phyloP scores from a whole-genome alignment of 2,113 vertebrate genomes.

The Fregetta grallaria region DNA sequence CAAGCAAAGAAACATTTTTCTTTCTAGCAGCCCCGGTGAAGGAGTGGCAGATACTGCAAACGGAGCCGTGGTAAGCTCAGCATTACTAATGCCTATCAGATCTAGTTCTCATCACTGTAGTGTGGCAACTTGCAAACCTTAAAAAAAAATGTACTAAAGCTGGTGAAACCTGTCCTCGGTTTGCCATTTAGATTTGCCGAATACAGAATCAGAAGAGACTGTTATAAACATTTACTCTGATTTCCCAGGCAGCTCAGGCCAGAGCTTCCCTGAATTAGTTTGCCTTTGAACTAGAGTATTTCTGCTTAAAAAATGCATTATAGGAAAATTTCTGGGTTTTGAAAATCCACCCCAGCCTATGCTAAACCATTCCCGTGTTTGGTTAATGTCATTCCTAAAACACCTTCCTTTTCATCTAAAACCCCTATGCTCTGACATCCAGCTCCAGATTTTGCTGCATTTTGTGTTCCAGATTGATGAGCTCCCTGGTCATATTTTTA shows the following conservation, averaged over 20 bases:
- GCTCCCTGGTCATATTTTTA: not conserved
- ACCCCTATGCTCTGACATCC: not conserved
- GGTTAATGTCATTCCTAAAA: not conserved
- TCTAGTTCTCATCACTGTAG: slow-evolving; percentile 21
- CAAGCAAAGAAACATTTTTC: not conserved
- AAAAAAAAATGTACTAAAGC: not conserved
- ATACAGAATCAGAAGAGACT: not conserved
- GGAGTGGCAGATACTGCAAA: not conserved
- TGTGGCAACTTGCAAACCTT: not conserved
- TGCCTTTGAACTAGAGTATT: slow-evolving; percentile 17
- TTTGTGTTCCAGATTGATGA: not conserved
- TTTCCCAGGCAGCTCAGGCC: not conserved
- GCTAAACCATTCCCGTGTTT: not conserved
- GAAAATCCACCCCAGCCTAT: not conserved
- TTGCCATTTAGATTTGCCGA: slow-evolving; percentile 17
- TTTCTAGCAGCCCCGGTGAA: not conserved
- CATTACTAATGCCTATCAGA: slow-evolving; percentile 37
- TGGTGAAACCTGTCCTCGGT: slow-evolving; percentile 30
- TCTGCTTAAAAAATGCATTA: slow-evolving; percentile 11
- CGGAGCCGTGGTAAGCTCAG: not conserved
- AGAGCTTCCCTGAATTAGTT: not conserved
- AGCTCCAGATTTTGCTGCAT: not conserved
- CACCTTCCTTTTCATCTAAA: not conserved
- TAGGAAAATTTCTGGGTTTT: slow-evolving; percentile 25
- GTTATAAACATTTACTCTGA: not conserved